These are phyloP conservation scores for Pitta sordida DNA, from an alignment of 2,113 vertebrate genomes.

Conservation along the genomic window DNA sequence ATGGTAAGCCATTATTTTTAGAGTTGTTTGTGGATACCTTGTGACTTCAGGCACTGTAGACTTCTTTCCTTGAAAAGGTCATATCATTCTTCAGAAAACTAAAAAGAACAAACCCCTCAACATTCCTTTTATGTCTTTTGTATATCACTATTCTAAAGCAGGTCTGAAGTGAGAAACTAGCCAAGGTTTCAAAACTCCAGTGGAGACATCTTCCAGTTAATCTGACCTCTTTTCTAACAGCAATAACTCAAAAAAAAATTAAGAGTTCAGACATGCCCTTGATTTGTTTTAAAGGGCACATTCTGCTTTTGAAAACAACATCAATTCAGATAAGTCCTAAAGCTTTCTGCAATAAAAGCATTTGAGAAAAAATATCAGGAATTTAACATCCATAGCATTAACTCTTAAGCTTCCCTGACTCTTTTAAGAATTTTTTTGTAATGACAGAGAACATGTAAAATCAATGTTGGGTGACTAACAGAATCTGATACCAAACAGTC, in stretches of 20 bases:
- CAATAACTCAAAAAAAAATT: constrained; percentile 32
- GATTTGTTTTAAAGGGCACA: constrained; percentile 57
- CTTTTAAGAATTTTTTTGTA: background rate
- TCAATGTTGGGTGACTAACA: background rate
- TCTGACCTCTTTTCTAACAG: constrained; percentile 51
- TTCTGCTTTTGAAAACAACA: constrained; percentile 58
- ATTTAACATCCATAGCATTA: background rate
- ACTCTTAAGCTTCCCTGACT: background rate
- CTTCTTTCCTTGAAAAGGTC: constrained; percentile 41
- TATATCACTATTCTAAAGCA: constrained; percentile 20
- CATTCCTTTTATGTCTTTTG: constrained; percentile 53
- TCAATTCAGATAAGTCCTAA: constrained; percentile 26
- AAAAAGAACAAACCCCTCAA: background rate
- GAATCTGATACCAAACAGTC: background rate
- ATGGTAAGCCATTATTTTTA: background rate
- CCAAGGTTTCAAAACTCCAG: constrained; percentile 36
- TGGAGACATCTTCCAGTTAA: constrained; percentile 46
- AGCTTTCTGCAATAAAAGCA: constrained; percentile 19
- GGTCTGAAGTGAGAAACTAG: constrained; percentile 43
- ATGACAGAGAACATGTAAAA: background rate
- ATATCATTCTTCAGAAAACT: background rate
- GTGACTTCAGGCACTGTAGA: background rate
- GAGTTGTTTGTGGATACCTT: constrained; percentile 3
- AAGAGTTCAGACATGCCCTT: constrained; percentile 39
- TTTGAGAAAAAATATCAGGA: background rate